phyloP scores from a whole-genome alignment of 1,140 invertebrate species.

The Antheraea pernyi region DNA sequence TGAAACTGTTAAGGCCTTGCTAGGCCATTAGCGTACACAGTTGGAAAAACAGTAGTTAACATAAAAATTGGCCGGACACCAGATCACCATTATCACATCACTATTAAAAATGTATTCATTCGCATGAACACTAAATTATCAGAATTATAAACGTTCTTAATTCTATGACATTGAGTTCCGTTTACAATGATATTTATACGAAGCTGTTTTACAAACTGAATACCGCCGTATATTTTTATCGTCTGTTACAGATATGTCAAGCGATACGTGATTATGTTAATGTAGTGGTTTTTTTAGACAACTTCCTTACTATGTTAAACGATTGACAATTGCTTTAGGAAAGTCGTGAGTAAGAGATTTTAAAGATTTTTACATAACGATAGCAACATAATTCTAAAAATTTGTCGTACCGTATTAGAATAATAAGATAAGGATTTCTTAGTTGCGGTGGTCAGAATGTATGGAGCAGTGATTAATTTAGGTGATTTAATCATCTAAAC shows the following conservation, averaged over 20 bases:
- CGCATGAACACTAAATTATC: neutral
- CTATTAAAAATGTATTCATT: neutral
- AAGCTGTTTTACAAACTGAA: neutral
- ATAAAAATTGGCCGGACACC: no score
- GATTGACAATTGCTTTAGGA: slow-evolving; percentile 16
- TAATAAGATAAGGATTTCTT: no score
- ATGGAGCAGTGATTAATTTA: no score
- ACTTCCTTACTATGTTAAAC: slow-evolving; percentile 12
- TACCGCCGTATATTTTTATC: neutral
- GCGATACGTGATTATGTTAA: slow-evolving; percentile 15
- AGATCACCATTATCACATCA: neutral
- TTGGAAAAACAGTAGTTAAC: no score
- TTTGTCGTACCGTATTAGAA: no score
- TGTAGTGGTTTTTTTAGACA: slow-evolving; percentile 13
- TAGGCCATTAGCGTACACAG: no score
- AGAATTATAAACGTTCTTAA: neutral
- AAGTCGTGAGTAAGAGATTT: slow-evolving; percentile 18
- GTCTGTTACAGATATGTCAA: slow-evolving; percentile 21
- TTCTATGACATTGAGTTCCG: neutral
- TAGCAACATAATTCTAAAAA: no score
- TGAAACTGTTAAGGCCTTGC: no score
- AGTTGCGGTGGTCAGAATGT: no score
- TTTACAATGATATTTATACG: neutral
- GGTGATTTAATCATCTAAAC: no score
- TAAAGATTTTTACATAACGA: neutral